Base-by-base conservation (phyloP, 2,888 invertebrate genomes). In the Diaprepes abbreviatus region DNA sequence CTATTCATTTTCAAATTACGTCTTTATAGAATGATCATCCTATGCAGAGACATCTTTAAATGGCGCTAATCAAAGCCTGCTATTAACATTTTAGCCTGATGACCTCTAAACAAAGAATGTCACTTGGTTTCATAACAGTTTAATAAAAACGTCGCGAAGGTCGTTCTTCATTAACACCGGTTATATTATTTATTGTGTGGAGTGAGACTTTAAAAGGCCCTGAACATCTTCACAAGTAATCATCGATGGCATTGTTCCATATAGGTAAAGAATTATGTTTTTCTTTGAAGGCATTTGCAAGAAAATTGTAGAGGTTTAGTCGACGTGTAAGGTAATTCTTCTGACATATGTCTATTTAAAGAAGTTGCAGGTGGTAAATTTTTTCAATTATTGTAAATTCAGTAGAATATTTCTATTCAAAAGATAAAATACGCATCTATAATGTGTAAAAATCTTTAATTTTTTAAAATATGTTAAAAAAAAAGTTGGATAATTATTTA, bases 71-170 rank as follows among this genome's bases (percentile, higher is more conserved):
- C 74, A 69, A 73, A 68, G 74, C 73, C 67, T 75, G 71, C 73
- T 74, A 71, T 71, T 74, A 65, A 66, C 71, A 74, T 74, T 68
- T 70, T 74, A 40, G 43, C 54, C 33, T 65, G 76, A 70, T 76
- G 80, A 79, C 81, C 81, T 80, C 78, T 74, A 77, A 78, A 69
- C 68, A 74, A 77, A 78, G 79, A 80, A 80, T 80, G 80, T 79
- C 79, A 79, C 73, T 43, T 36, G 16, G 54, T 67, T 67, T 62
- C 77, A 70, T 74, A 75, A 76, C 64, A 33, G 28, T 80, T 79
- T 75, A 76, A 75, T 78, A 80, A 79, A 72, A 70, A 70, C 73
- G 76, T 74, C 77, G 78, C 75, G 79, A 80, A 80, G 80, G 80
- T 74, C 79, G 76, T 75, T 78, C 79, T 78, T 79, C 77, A 54